Percentiles rank a stretch among this genome's conserved stretches.
phyloP scores from a whole-genome alignment of 2,888 invertebrate species.

The Abrostola tripartita region DNA sequence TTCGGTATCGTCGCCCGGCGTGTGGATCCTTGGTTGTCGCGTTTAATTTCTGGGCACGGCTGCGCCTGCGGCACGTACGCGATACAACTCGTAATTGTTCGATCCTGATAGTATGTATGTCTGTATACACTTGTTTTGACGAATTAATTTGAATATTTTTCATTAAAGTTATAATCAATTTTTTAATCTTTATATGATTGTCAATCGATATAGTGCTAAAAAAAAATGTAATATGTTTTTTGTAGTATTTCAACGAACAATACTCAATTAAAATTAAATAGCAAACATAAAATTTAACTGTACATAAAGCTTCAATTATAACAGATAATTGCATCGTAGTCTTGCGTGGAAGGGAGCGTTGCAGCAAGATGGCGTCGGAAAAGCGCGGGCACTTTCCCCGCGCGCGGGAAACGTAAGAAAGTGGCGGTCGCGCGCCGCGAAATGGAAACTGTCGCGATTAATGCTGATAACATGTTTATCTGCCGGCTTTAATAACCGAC shows the following conservation, averaged over 20 bases:
- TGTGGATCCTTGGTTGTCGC: slow-evolving; percentile 58
- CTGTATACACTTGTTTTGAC: slow-evolving; percentile 14
- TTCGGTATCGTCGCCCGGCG: slow-evolving; percentile 35
- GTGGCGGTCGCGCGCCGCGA: slow-evolving; percentile 77
- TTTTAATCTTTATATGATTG: not conserved
- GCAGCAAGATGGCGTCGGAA: slow-evolving; percentile 85
- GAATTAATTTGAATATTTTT: slow-evolving; percentile 11
- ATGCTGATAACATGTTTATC: slow-evolving; percentile 78
- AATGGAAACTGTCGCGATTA: slow-evolving; percentile 86
- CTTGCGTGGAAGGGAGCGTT: slow-evolving; percentile 58
- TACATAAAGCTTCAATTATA: slow-evolving; percentile 29
- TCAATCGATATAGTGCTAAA: too few relatives aligned
- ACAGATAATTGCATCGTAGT: slow-evolving; percentile 36
- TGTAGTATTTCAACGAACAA: not conserved
- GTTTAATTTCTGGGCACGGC: slow-evolving; percentile 65
- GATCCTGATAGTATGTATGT: slow-evolving; percentile 20
- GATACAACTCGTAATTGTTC: slow-evolving; percentile 39
- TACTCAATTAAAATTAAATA: slow-evolving; percentile 1
- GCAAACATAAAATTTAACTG: slow-evolving; percentile 14
- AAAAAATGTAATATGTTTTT: too few relatives aligned
- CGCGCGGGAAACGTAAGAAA: slow-evolving; percentile 87
- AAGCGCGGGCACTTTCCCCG: slow-evolving; percentile 86
- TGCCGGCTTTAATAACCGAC: slow-evolving; percentile 65
- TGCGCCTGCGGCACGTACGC: slow-evolving; percentile 56
- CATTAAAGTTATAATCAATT: not conserved